These are phyloP conservation scores for Pleuronectes platessa DNA, from an alignment of 2,113 vertebrate species.

Conservation along the genomic window DNA sequence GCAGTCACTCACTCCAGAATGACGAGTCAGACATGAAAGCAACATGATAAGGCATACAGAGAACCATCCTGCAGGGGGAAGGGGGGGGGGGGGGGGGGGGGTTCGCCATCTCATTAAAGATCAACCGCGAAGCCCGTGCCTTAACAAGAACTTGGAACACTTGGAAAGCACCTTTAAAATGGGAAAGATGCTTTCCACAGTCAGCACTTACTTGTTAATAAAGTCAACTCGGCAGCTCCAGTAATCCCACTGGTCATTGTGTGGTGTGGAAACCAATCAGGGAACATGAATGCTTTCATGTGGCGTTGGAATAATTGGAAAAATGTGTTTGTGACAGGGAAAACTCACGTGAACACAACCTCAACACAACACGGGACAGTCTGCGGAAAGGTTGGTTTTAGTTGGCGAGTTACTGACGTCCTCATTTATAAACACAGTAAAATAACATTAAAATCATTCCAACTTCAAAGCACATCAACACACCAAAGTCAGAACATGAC, in stretches of 20 bases:
- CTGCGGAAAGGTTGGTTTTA: no score
- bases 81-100: conserved; percentile 24
- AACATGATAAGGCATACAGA: conserved; percentile 17
- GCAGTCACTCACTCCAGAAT: conserved; percentile 54
- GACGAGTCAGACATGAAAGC: conserved; percentile 63
- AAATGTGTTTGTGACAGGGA: no score
- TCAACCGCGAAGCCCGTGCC: conserved; percentile 58
- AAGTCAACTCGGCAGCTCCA: conserved; percentile 12
- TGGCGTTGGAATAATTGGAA: no score
- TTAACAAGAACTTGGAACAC: conserved; percentile 59
- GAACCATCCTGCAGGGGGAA: conserved; percentile 36
- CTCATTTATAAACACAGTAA: no score
- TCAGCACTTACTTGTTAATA: not conserved
- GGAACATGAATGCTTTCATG: not conserved
- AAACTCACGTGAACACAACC: no score
- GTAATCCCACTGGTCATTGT: not conserved
- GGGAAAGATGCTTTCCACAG: conserved; percentile 20
- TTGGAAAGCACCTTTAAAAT: conserved; percentile 14
- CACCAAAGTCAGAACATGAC: no score
- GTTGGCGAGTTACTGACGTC: no score
- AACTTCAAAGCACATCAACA: no score
- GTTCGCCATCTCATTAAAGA: conserved; percentile 72
- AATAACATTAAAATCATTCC: no score
- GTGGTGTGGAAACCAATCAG: not conserved
- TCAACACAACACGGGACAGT: no score